phyloP scores from a whole-genome alignment of 2,797 vertebrate species.

The Esox lucius region DNA sequence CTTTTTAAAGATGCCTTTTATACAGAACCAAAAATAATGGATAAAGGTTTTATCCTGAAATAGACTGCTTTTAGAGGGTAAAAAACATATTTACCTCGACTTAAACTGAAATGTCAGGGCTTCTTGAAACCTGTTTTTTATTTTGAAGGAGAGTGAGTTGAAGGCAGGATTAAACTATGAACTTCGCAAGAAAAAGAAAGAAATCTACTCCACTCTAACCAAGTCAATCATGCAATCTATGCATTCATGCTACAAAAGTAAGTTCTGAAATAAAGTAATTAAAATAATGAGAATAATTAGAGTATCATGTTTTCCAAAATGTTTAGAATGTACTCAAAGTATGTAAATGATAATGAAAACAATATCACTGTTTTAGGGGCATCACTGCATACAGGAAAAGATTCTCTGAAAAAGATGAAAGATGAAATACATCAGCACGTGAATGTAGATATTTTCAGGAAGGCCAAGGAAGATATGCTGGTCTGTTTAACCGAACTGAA shows the following conservation, averaged over 20 bases:
- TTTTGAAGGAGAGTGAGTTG: slow-evolving; percentile 36
- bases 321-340: neutral
- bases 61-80: neutral
- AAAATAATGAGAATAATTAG: neutral
- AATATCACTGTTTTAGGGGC: slow-evolving; percentile 31
- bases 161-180: slow-evolving; percentile 23
- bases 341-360: neutral
- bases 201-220: slow-evolving; percentile 34
- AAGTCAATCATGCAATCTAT: slow-evolving; percentile 19
- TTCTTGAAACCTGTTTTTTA: neutral
- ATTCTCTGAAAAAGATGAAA: slow-evolving; percentile 8
- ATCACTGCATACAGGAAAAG: rapidly evolving
- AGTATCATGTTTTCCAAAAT: neutral
- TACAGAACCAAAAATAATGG: neutral
- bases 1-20: neutral
- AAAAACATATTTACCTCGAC: neutral
- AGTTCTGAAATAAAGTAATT: neutral
- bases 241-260: slow-evolving; percentile 41
- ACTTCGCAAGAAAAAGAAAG: slow-evolving; percentile 41
- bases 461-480: slow-evolving; percentile 33
- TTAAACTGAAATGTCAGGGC: neutral
- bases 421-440: neutral
- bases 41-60: neutral
- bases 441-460: slow-evolving; percentile 35
- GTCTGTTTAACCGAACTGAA: rapidly evolving